Evolutionary conservation across 2,797 vertebrate genomes (phyloP), one percentile per base, ranked within the genome.

Genomic region (Halcyon smyrnensis): DNA sequence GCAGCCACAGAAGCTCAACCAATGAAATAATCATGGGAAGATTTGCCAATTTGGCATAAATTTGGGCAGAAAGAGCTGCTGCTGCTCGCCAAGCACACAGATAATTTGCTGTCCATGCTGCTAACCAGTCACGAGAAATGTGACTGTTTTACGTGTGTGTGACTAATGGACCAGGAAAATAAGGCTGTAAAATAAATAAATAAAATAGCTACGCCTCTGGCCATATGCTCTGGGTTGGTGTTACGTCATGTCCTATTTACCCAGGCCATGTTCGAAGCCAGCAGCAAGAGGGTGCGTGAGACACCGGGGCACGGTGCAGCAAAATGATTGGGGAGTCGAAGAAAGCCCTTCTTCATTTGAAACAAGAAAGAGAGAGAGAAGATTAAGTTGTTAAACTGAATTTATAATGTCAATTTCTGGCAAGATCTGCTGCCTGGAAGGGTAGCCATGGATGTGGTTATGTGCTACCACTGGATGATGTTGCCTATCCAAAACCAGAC

Each of bases 401-500:
- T 69, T 64, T 39, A 64, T 54, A 89, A 85, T 34, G 45, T 7
- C 2, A 9, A 9, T 63, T 68, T 73, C 56, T 77, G 62, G 30
- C 34, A 45, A n/a, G 54, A 24, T 36, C 24, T 53, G 62, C 39
- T 62, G 25, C 30, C 37, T 70, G 71, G 25, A 45, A 50, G 23
- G 65, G 64, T 30, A 63, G 65, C 19, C 9, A 2, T 4, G 62
- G 37, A 28, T n/a, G 79, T 54, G 87, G 63, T 53, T 76, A 87
- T 76, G 94, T 77, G 85, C 63, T 9, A 46, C 76, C 57, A 68
- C 63, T 36, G 20, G 84, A 41, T 56, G 69, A 37, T 51, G 71
- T 83, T 93, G 68, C 87, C 95, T 37, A 56, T 43, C 77, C 7
- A 11, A 94, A 91, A 64, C 82, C 69, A 63, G 90, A 83, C 89